These are phyloP conservation scores for Cotesia glomerata DNA, from an alignment of 1,140 invertebrate genomes.

Conservation along the genomic window DNA sequence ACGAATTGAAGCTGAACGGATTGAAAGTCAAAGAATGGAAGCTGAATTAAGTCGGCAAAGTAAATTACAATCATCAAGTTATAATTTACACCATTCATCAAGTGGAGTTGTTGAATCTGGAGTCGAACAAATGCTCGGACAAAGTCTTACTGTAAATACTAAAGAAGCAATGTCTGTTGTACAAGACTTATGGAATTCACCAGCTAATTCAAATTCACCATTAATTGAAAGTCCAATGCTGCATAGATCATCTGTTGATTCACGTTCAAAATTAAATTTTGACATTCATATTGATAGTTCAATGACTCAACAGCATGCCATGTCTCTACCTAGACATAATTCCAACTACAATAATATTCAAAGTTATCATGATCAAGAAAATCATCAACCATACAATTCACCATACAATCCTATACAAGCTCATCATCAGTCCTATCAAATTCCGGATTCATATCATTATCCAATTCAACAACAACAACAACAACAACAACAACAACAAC, in stretches of 20 bases:
- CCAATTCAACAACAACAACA: constrained; percentile 39
- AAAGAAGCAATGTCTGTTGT: constrained; percentile 65
- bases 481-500: not conserved
- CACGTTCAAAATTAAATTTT: constrained; percentile 55
- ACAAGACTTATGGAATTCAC: constrained; percentile 58
- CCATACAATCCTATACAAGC: constrained; percentile 23
- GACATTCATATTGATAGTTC: constrained; percentile 69
- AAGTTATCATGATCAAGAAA: constrained; percentile 53
- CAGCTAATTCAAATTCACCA: constrained; percentile 37
- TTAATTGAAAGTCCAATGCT: constrained; percentile 42
- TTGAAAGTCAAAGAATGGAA: constrained; percentile 45
- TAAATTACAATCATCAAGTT: constrained; percentile 48
- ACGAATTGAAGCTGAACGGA: constrained; percentile 43
- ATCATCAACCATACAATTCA: constrained; percentile 50
- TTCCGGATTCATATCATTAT: constrained; percentile 54
- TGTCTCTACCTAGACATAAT: constrained; percentile 53
- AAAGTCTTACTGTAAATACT: constrained; percentile 68
- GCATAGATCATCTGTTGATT: constrained; percentile 46
- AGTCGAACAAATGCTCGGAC: constrained; percentile 51
- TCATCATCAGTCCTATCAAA: constrained; percentile 49
- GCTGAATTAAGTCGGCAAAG: constrained; percentile 49
- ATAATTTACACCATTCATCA: constrained; percentile 43
- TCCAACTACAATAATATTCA: constrained; percentile 44
- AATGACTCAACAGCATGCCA: constrained; percentile 63
- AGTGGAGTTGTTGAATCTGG: constrained; percentile 38